A percentile compares a stretch with the other conserved stretches of the same genome.
Evolutionary conservation across 2,888 invertebrate species (phyloP).

Genomic region (Tetranychus truncatus): DNA sequence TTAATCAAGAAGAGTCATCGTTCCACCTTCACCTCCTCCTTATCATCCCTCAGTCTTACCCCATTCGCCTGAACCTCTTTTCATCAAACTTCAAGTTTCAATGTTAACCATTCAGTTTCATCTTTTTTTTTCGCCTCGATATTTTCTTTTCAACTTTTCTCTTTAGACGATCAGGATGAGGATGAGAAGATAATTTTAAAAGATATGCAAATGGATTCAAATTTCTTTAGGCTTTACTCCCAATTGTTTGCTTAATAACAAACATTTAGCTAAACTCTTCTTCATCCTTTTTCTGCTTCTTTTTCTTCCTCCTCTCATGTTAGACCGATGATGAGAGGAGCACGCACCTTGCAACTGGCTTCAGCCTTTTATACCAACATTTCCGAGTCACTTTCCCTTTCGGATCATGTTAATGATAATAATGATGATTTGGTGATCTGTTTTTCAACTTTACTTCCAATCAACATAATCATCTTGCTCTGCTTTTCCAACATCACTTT

Average conservation of each 20-base stretch:
- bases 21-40: background rate
- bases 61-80: background rate
- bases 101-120: background rate
- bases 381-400: background rate
- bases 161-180: background rate
- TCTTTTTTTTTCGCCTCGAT: background rate
- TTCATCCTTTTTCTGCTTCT: background rate
- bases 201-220: slow-evolving; percentile 1
- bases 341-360: background rate
- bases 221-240: background rate
- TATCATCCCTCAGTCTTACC: background rate
- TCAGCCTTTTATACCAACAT: background rate
- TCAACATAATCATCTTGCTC: background rate
- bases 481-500: background rate
- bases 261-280: background rate
- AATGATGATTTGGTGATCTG: background rate
- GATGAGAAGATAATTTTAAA: background rate
- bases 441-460: background rate
- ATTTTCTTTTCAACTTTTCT: background rate
- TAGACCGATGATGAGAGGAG: background rate
- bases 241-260: background rate
- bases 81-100: background rate
- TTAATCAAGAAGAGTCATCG: background rate
- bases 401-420: background rate
- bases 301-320: background rate